phyloP scores from a whole-genome alignment of 2,113 vertebrate genomes.

The Thalassarche chlororhynchos region DNA sequence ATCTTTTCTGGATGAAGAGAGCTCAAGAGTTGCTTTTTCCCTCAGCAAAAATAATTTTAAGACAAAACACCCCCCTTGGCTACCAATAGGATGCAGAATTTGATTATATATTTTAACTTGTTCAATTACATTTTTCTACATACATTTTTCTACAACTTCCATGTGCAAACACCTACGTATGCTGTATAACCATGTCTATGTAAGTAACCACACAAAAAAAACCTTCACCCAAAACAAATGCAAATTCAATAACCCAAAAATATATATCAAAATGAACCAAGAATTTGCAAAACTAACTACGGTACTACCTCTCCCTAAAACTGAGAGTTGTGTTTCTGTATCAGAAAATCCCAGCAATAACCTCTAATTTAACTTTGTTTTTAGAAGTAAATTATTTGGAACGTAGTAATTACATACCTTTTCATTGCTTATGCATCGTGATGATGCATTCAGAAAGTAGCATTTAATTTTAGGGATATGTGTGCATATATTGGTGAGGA shows the following conservation, averaged over 20 bases:
- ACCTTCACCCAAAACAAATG: neutral
- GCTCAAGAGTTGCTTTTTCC: neutral
- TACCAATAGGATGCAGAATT: neutral
- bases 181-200: neutral
- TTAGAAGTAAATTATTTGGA: neutral
- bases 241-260: neutral
- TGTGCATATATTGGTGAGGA: neutral
- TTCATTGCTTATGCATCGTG: neutral
- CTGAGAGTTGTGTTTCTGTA: neutral
- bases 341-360: neutral
- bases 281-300: neutral
- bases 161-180: rapidly evolving
- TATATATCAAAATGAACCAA: neutral
- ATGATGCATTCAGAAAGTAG: neutral
- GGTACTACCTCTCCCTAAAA: neutral
- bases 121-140: neutral
- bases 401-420: neutral
- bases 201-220: neutral
- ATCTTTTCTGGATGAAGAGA: neutral
- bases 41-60: neutral
- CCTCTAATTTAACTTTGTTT: neutral
- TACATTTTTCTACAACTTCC: neutral
- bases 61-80: neutral
- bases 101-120: neutral
- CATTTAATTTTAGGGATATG: neutral